Evolutionary conservation across 2,113 vertebrate genomes (phyloP).

Genomic region (Gobius niger): DNA sequence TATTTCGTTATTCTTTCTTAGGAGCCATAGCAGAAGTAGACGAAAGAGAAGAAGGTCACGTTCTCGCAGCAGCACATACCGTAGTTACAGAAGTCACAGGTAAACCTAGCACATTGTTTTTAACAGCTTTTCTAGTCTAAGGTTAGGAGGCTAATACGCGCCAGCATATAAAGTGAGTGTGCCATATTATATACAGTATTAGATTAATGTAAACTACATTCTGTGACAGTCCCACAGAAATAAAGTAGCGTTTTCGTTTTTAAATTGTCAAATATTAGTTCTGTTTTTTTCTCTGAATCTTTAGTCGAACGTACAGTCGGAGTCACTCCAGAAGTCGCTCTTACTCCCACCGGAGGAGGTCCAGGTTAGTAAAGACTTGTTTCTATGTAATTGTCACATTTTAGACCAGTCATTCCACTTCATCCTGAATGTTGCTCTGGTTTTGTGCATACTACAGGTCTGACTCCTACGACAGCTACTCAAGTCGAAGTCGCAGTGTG

Average conservation of each 20-base stretch:
- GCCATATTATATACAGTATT: no score
- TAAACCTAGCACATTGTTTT: slow-evolving; percentile 3
- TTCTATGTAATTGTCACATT: background rate
- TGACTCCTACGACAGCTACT: slow-evolving; percentile 87
- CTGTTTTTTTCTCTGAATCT: background rate
- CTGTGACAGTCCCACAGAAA: no score
- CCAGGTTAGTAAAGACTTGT: slow-evolving; percentile 78
- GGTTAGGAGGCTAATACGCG: background rate
- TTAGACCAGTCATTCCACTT: background rate
- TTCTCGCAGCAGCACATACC: slow-evolving; percentile 87
- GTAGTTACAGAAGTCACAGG: slow-evolving; percentile 87
- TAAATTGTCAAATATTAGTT: background rate
- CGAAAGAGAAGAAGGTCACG: slow-evolving; percentile 80
- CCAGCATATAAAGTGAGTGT: background rate
- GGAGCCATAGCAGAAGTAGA: slow-evolving; percentile 88
- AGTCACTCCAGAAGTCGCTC: slow-evolving; percentile 91
- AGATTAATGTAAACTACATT: no score
- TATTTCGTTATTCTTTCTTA: slow-evolving; percentile 24
- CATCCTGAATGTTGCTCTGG: background rate
- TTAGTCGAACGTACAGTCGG: slow-evolving; percentile 84
- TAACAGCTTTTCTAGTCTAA: background rate
- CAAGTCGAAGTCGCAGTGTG: slow-evolving; percentile 85
- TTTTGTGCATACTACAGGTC: slow-evolving; percentile 76
- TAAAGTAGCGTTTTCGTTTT: background rate
- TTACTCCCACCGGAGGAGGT: slow-evolving; percentile 80